Percentiles rank a stretch among this genome's conserved stretches.
These are phyloP conservation scores for Pedetes capensis DNA, from an alignment of 2,113 vertebrate species.

Conservation along the genomic window DNA sequence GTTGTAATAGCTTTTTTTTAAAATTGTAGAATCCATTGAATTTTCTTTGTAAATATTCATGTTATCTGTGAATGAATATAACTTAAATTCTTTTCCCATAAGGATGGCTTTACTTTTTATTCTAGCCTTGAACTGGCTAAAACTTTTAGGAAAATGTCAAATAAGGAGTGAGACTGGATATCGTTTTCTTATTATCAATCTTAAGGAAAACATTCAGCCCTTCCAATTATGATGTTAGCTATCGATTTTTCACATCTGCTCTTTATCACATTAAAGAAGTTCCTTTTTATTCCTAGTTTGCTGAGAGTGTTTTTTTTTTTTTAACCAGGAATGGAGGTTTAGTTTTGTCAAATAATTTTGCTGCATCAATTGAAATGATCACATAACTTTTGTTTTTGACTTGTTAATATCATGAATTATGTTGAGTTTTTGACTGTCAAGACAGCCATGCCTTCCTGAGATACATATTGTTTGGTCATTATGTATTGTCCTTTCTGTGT, in stretches of 20 bases:
- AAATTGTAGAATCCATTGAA: conserved; percentile 20
- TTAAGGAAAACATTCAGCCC: neutral
- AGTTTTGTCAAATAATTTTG: conserved; percentile 2
- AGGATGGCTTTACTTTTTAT: neutral
- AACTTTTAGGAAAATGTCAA: neutral
- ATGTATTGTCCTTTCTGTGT: neutral
- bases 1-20: conserved; percentile 7
- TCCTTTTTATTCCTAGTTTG: neutral
- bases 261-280: neutral
- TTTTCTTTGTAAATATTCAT: conserved; percentile 35
- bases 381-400: neutral
- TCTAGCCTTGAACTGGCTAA: conserved; percentile 7
- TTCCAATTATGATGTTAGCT: neutral
- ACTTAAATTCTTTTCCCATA: conserved; percentile 22
- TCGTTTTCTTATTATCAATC: neutral
- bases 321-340: neutral
- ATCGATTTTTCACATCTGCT: neutral
- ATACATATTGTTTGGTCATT: neutral
- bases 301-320: neutral
- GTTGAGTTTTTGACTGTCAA: conserved; percentile 22
- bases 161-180: neutral
- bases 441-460: neutral
- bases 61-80: conserved; percentile 37
- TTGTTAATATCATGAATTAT: conserved; percentile 8
- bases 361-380: neutral